phyloP scores from a whole-genome alignment of 2,888 invertebrate species.

The Thymelicus sylvestris region DNA sequence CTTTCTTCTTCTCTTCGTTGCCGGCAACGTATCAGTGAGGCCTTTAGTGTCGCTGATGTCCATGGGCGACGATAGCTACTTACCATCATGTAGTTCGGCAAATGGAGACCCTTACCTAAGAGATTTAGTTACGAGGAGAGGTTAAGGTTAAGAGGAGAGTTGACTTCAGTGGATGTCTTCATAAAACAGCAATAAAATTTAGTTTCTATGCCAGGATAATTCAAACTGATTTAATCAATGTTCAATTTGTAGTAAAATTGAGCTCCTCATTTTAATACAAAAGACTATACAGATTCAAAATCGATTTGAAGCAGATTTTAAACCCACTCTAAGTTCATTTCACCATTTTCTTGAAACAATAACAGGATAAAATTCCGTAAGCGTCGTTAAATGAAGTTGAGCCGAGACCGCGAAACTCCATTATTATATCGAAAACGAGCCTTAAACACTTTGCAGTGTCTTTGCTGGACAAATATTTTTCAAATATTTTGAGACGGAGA shows the following conservation, averaged over 20 bases:
- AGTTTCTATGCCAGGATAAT: no score
- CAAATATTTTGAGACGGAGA: neutral
- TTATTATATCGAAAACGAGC: slow-evolving; percentile 25
- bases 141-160: no score
- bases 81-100: no score
- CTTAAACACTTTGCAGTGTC: neutral
- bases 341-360: slow-evolving; percentile 9
- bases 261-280: neutral
- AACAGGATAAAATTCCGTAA: slow-evolving; percentile 10
- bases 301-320: slow-evolving; percentile 4
- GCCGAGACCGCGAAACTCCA: slow-evolving; percentile 17
- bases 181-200: no score
- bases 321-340: slow-evolving; percentile 9
- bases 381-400: slow-evolving; percentile 12
- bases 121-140: no score
- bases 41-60: no score
- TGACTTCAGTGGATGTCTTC: no score
- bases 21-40: no score
- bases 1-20: no score
- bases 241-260: neutral
- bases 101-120: no score
- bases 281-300: neutral
- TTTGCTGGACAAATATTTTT: neutral
- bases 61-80: no score
- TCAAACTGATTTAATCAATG: neutral